phyloP scores from a whole-genome alignment of 2,888 invertebrate genomes.

The Hirtodrosophila cameraria region DNA sequence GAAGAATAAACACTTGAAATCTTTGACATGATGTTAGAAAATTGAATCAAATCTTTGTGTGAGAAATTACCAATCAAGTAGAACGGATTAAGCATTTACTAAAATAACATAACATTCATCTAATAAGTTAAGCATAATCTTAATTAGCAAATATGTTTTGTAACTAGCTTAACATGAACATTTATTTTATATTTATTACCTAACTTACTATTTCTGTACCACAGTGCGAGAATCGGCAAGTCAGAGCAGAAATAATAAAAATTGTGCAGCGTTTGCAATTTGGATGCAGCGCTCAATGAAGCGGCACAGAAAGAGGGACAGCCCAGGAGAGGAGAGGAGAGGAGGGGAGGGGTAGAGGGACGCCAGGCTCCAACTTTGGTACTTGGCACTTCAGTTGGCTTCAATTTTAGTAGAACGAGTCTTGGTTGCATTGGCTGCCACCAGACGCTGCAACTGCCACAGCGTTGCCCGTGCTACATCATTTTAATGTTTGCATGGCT shows the following conservation, averaged over 20 bases:
- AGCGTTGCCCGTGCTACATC: conserved; percentile 51
- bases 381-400: conserved; percentile 46
- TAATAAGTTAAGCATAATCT: no score
- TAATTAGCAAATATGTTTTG: background rate
- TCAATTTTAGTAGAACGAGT: conserved; percentile 21
- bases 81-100: no score
- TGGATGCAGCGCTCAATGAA: conserved; percentile 53
- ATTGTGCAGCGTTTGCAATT: conserved; percentile 76
- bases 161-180: no score
- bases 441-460: conserved; percentile 24
- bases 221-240: conserved; percentile 53
- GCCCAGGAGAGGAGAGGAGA: no score
- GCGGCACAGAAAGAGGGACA: conserved; percentile 6
- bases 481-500: conserved; percentile 73
- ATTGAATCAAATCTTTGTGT: no score
- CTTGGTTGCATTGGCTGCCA: conserved; percentile 38
- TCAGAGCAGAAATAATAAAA: conserved; percentile 69
- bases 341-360: background rate
- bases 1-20: no score
- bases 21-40: no score
- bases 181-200: background rate
- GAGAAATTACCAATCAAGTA: no score
- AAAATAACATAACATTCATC: no score
- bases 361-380: conserved; percentile 22
- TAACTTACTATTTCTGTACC: conserved; percentile 28